Base-by-base conservation (phyloP, 1,140 invertebrate species). In the Chironomus striatipennis region DNA sequence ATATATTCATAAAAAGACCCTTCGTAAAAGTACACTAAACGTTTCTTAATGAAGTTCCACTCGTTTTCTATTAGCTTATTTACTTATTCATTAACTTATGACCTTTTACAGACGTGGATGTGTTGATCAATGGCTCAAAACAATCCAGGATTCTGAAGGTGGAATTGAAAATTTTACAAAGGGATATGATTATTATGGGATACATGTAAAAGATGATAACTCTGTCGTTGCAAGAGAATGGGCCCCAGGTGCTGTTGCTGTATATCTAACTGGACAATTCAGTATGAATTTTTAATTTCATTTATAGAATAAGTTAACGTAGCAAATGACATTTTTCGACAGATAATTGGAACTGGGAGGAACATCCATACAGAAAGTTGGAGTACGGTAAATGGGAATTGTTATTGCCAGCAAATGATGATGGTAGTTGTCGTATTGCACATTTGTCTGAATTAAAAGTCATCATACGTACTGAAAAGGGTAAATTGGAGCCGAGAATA, bases 371-470 rank as follows among this genome's bases (percentile, higher is more conserved):
- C 80, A 90, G 87, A 77, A 93, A 92, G 79, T 77, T 92, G 17
- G 92, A 93, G 42, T 97, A 85, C 86, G 96, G 96, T 7, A 97
- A 96, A 86, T 98, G 95, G 95, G 90, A 94, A 83, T 81, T 98
- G 8, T 84, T 87, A 18, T 87, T 98, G 77, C 90, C 93, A 7
- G 86, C 94, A 5, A 91, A 90, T 75, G 74, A 83, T 1, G 93
- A 97, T 86, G 95, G 95, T 1, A 87, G 86, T 3, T 93, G 90
- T 82, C 83, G 87, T 15, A 89, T 98, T 75, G 84, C 87, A 74
- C 96, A 98, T 83, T 84, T 90, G 20, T 90, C 88, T 42, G 90
- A 93, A 82, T 85, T 97, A 0, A 97, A 98, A 85, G 88, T 93
- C 47, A 89, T 95, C 34, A 88, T 97, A 18, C n/a, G 65, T 18